Percentiles rank a stretch among this genome's conserved stretches.
Evolutionary conservation across 2,113 vertebrate genomes (phyloP).

Genomic region (Sitta europaea): DNA sequence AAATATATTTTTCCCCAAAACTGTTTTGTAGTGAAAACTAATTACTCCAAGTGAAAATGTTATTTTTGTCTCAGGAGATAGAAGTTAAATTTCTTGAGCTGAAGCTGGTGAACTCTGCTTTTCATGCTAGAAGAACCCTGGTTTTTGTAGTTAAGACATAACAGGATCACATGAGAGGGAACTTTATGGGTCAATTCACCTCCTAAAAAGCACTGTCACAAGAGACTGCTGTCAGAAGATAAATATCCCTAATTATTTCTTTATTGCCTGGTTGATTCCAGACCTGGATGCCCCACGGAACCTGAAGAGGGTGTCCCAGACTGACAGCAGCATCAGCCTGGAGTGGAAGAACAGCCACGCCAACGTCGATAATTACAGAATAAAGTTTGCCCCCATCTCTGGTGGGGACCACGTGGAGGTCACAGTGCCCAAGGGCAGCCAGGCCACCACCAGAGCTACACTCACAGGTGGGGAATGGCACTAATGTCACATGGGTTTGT

Average conservation of each 20-base stretch:
- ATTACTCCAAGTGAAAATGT: neutral
- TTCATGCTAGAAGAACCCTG: neutral
- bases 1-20: neutral
- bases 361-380: slow-evolving; percentile 81
- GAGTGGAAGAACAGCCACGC: slow-evolving; percentile 92
- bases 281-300: slow-evolving; percentile 91
- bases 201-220: neutral
- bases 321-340: slow-evolving; percentile 89
- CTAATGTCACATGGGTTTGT: neutral
- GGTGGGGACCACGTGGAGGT: slow-evolving; percentile 90
- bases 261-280: slow-evolving; percentile 27
- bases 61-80: neutral
- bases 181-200: neutral
- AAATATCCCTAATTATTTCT: neutral
- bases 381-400: slow-evolving; percentile 93
- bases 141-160: neutral
- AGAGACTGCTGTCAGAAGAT: neutral
- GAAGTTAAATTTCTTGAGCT: neutral
- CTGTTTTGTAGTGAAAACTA: neutral
- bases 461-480: slow-evolving; percentile 77
- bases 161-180: neutral
- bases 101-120: neutral
- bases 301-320: slow-evolving; percentile 82
- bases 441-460: slow-evolving; percentile 82
- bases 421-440: slow-evolving; percentile 78